These are phyloP conservation scores for Pyrgus malvae DNA, from an alignment of 2,888 invertebrate genomes.

Conservation along the genomic window DNA sequence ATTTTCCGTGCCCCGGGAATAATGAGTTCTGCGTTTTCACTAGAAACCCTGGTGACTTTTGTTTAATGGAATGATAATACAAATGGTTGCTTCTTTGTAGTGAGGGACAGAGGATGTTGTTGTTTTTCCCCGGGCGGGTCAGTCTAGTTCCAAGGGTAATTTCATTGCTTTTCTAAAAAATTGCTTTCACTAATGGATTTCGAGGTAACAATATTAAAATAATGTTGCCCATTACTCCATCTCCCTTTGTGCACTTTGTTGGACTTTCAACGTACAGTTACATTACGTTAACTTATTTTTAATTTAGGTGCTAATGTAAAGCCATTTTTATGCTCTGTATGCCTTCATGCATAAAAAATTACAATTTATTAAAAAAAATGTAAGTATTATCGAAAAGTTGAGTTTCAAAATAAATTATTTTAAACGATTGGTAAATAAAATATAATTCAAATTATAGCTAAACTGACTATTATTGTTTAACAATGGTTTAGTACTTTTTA, in stretches of 20 bases:
- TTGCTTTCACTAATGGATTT: slow-evolving; percentile 62
- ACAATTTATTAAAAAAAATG: no score
- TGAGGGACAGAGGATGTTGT: slow-evolving; percentile 70
- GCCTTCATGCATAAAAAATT: no score
- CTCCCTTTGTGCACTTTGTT: slow-evolving; percentile 12
- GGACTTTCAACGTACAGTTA: slow-evolving; percentile 6
- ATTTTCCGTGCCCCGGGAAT: slow-evolving; percentile 74
- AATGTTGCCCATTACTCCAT: slow-evolving; percentile 35
- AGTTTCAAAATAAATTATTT: no score
- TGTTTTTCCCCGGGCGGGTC: slow-evolving; percentile 74
- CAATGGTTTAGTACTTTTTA: no score
- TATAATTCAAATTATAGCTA: no score
- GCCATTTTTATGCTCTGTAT: no score
- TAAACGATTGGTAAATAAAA: neutral
- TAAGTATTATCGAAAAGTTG: no score
- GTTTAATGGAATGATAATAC: slow-evolving; percentile 82
- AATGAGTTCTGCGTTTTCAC: slow-evolving; percentile 80
- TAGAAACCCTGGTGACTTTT: slow-evolving; percentile 80
- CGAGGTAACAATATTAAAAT: slow-evolving; percentile 58
- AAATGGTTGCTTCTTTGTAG: slow-evolving; percentile 77
- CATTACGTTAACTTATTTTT: neutral
- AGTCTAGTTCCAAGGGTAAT: slow-evolving; percentile 76
- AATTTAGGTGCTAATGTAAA: no score
- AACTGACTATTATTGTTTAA: no score
- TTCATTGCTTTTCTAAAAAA: slow-evolving; percentile 69